Base-by-base conservation (phyloP, 2,888 invertebrate species). In the Pyralis farinalis region DNA sequence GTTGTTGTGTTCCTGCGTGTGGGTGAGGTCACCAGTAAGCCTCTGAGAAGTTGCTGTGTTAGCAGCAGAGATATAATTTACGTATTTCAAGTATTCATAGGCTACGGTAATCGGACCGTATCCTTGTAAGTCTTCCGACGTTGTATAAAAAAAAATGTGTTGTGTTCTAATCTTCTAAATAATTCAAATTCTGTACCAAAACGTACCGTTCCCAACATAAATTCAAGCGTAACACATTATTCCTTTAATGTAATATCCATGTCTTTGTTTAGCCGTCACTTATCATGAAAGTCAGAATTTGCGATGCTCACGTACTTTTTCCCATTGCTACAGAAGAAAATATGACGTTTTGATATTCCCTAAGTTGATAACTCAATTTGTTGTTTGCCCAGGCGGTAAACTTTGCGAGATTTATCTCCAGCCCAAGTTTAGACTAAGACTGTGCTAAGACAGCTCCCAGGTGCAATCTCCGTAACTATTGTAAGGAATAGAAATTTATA, bases 401-500 rank as follows among this genome's bases (percentile, higher is more conserved):
- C 68, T 77, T 70, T 51, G 51, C 39, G 58, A 69, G 73, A 77
- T 75, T 77, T 79, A 76, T 72, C 71, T 69, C 54, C 46, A 58
- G 71, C 64, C 63, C 70, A 74, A 80, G 71, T 76, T 76, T 67
- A 63, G 68, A 63, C 68, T 71, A 65, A 75, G 72, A 66, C 69
- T 60, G 62, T 53, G 57, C 66, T 63, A 62, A 72, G 80, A 80
- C 78, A 71, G 75, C 65, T 79, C 81, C 79, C 83, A 80, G 82
- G 83, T 83, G 83, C 81, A 78, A 79, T 76, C 71, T 69, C 63
- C 69, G 73, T 75, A 74, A 78, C 81, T 78, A 81, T 83, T 81
- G 81, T 79, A 78, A 76, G 79, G 81, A 74, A 72, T 71, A 71
- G 69, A 71, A 78, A 83, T 81, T 79, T 82, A 81, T 79, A 65